A percentile compares a stretch with the other conserved stretches of the same genome.
These are phyloP conservation scores for Toxonevra muliebris DNA, from an alignment of 2,888 invertebrate genomes.

Conservation along the genomic window DNA sequence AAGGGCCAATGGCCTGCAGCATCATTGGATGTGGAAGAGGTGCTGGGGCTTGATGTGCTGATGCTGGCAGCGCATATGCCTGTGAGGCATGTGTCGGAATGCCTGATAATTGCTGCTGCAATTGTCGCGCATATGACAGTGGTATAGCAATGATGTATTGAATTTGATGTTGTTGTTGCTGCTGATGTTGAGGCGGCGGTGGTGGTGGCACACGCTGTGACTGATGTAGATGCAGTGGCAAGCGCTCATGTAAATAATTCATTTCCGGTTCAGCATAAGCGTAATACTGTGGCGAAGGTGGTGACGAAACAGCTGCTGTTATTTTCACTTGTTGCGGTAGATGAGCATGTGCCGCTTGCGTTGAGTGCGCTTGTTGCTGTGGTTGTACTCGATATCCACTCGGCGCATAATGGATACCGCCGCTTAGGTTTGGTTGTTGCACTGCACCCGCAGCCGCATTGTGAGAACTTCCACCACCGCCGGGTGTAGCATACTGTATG, in stretches of 20 bases:
- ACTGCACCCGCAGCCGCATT: constrained; percentile 4
- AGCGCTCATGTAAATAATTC: constrained; percentile 13
- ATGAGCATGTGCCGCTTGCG: constrained; percentile 20
- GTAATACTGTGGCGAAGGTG: neutral
- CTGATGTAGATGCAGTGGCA: constrained; percentile 29
- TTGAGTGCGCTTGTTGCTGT: constrained; percentile 21
- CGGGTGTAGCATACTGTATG: constrained; percentile 8
- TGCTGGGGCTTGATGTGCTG: neutral
- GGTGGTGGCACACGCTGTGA: constrained; percentile 28
- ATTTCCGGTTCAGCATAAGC: constrained; percentile 5
- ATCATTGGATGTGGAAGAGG: no score
- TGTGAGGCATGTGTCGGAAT: constrained; percentile 1
- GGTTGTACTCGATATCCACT: constrained; percentile 36
- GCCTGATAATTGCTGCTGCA: constrained; percentile 48
- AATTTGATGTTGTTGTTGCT: constrained; percentile 46
- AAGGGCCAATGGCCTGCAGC: constrained; percentile 42
- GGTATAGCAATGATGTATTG: constrained; percentile 61
- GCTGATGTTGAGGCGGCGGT: constrained; percentile 28
- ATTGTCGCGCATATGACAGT: constrained; percentile 53
- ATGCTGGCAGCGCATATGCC: neutral
- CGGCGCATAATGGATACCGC: constrained; percentile 42
- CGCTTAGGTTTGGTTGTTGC: constrained; percentile 4
- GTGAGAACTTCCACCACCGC: constrained; percentile 15
- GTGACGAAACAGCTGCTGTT: constrained; percentile 16
- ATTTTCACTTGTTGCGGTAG: constrained; percentile 20